A percentile compares a stretch with the other conserved stretches of the same genome.
Conservation (phyloP, 1,140 invertebrate species). For the Tribolium madens region DNA sequence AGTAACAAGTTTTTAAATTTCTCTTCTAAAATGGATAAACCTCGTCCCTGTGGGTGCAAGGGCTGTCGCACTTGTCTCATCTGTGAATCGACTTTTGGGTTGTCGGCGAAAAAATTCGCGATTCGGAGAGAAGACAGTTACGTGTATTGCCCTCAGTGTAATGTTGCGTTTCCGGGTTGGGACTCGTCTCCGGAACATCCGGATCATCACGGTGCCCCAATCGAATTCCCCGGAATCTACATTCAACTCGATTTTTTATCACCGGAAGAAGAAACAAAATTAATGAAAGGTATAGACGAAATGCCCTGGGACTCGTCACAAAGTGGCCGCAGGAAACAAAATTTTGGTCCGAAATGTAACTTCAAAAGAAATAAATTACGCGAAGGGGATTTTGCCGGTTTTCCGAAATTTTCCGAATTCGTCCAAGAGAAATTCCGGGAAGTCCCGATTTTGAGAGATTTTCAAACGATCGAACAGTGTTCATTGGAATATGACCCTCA, state of each 20-base stretch:
- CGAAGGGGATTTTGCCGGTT: constrained; percentile 85
- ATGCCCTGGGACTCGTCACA: constrained; percentile 93
- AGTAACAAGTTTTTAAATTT: background rate
- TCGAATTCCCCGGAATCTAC: constrained; percentile 78
- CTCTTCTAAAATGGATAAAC: constrained; percentile 72
- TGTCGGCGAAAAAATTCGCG: constrained; percentile 65
- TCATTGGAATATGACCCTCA: constrained; percentile 92
- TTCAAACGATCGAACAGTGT: constrained; percentile 95
- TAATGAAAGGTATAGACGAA: constrained; percentile 81
- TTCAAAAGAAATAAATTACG: constrained; percentile 94
- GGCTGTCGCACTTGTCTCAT: constrained; percentile 88
- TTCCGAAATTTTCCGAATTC: constrained; percentile 86
- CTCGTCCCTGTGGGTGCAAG: constrained; percentile 90
- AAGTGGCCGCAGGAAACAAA: constrained; percentile 96
- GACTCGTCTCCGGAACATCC: constrained; percentile 75
- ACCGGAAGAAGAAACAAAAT: constrained; percentile 74
- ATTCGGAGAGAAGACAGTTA: constrained; percentile 68
- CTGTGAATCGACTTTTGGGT: constrained; percentile 81
- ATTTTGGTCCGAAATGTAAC: constrained; percentile 98
- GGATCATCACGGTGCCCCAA: constrained; percentile 71
- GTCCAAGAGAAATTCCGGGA: constrained; percentile 83
- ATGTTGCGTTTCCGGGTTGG: constrained; percentile 82
- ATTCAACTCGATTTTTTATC: constrained; percentile 83
- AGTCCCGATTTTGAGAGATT: constrained; percentile 76
- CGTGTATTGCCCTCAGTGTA: constrained; percentile 82